phyloP scores from a whole-genome alignment of 2,797 vertebrate species.

The Intellagama lesueurii region DNA sequence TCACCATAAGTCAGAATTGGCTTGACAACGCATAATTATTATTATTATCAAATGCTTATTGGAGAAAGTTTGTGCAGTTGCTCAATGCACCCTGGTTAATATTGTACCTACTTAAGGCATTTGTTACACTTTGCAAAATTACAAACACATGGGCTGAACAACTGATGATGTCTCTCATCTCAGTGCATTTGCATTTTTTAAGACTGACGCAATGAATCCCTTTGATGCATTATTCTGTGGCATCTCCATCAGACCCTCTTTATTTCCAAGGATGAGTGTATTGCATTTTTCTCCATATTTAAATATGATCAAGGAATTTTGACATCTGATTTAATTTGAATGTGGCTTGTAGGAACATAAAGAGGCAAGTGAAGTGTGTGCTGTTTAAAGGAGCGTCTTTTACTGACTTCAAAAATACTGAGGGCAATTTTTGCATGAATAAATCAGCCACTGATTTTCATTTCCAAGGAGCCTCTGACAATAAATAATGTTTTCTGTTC shows the following conservation, averaged over 20 bases:
- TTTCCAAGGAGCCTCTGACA: constrained; percentile 30
- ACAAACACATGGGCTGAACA: constrained; percentile 43
- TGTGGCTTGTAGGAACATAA: constrained; percentile 47
- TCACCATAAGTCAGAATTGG: no score
- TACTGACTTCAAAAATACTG: constrained; percentile 54
- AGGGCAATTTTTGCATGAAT: constrained; percentile 57
- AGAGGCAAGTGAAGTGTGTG: constrained; percentile 39
- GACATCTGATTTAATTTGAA: constrained; percentile 68
- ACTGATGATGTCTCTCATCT: constrained; percentile 39
- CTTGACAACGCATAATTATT: no score
- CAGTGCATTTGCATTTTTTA: constrained; percentile 57
- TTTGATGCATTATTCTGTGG: constrained; percentile 66
- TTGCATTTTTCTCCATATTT: constrained; percentile 32
- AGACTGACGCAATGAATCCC: constrained; percentile 35
- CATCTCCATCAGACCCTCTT: constrained; percentile 47
- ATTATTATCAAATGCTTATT: no score
- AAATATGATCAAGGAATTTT: constrained; percentile 65
- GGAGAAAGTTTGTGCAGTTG: not conserved
- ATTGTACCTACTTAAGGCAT: constrained; percentile 28
- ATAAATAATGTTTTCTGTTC: constrained; percentile 56
- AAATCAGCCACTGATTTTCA: constrained; percentile 48
- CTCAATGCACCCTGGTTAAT: not conserved
- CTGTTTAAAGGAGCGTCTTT: constrained; percentile 54
- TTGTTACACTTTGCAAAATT: constrained; percentile 39
- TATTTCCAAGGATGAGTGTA: not conserved